phyloP scores from a whole-genome alignment of 2,888 invertebrate species.

The Hirtodrosophila trivittata region DNA sequence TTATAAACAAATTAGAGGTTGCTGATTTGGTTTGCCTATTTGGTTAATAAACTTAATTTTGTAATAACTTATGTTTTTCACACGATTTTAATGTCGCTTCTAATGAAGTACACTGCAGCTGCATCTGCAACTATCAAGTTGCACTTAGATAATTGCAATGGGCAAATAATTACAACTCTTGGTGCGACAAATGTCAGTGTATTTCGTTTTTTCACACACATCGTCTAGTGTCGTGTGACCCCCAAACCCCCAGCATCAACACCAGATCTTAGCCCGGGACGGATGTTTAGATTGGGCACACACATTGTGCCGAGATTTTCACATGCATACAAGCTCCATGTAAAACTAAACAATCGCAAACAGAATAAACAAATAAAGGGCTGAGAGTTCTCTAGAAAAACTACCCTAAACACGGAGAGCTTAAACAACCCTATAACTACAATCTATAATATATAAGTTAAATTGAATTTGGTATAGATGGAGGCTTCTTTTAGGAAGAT shows the following conservation, averaged over 20 bases:
- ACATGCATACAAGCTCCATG: slow-evolving; percentile 56
- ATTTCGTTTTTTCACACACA: slow-evolving; percentile 35
- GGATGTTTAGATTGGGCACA: too few relatives aligned
- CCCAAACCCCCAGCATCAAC: slow-evolving; percentile 21
- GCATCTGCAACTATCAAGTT: slow-evolving; percentile 33
- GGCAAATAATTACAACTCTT: slow-evolving; percentile 52
- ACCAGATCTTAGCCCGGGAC: slow-evolving; percentile 34
- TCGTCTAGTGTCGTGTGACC: slow-evolving; percentile 32
- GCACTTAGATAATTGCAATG: slow-evolving; percentile 55
- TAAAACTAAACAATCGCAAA: slow-evolving; percentile 51
- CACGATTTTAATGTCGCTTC: slow-evolving; percentile 49
- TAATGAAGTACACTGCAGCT: slow-evolving; percentile 47
- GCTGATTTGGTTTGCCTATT: too few relatives aligned
- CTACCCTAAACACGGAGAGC: not conserved
- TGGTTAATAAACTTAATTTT: too few relatives aligned
- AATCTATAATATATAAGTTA: not conserved
- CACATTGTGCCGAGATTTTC: slow-evolving; percentile 56
- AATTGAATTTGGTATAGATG: too few relatives aligned
- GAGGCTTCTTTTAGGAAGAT: too few relatives aligned
- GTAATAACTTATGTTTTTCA: slow-evolving; percentile 16
- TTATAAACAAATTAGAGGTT: too few relatives aligned
- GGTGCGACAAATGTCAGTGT: slow-evolving; percentile 36
- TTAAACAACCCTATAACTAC: not conserved
- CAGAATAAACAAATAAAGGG: not conserved
- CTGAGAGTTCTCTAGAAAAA: slow-evolving; percentile 23